Evolutionary conservation across 2,888 invertebrate genomes (phyloP), one percentile per base, ranked within the genome.

Genomic region (Thereva unica): DNA sequence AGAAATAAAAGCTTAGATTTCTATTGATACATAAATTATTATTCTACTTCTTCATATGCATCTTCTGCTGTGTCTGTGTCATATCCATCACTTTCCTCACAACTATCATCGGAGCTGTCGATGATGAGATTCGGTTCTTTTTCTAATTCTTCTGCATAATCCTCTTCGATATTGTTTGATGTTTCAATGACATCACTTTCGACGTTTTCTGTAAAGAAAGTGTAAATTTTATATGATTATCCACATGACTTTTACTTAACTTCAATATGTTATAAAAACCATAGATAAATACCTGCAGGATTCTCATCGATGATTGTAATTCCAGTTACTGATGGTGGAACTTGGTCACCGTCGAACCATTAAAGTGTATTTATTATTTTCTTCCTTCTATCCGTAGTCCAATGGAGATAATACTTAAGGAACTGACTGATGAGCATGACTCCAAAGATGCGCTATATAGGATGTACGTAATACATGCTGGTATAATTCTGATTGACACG

Each of bases 391-490:
- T 67, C 67, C 67, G 45, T 56, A 67, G 38, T 64, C 50, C 10
- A 35, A 35, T 6, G 64, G 67, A 8, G 56, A 67, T 49, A 50
- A 67, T 35, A n/a, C 41, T n/a, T 35, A 40, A 10, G 64, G 56
- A 37, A 45, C 44, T 10, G 64, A 40, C 10, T 55, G 67, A 67
- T 64, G 64, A 55, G 56, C 56, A 56, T 64, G 67, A 41, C 64
- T 67, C 67, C 67, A 67, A 50, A 67, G 67, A 47, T 67, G 55
- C 8, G 64, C 67, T 41, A 64, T 67, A 35, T 67, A 55, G 35
- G 67, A 44, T n/a, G 67, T 55, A 47, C 67, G 64, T 10, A 67
- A 41, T 0, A 63, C 4, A 8, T 67, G 67, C 47, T 67, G 67
- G 5, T 49, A 50, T 37, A 64, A 10, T 49, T 67, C 49, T 2